A percentile compares a stretch with the other conserved stretches of the same genome.
These are phyloP conservation scores for Synanthedon vespiformis DNA, from an alignment of 2,888 invertebrate genomes.

Conservation along the genomic window DNA sequence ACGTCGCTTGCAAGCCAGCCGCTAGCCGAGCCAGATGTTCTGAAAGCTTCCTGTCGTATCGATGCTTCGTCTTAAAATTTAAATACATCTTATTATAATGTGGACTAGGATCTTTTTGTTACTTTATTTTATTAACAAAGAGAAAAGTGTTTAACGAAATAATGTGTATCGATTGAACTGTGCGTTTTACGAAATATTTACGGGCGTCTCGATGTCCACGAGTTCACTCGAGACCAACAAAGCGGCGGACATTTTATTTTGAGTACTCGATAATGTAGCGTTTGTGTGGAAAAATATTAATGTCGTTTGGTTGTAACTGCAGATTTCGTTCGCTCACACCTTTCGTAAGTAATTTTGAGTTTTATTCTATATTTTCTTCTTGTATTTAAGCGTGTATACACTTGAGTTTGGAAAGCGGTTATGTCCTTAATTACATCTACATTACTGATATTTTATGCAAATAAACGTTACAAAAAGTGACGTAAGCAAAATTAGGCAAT, in stretches of 20 bases:
- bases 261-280: slow-evolving; percentile 71
- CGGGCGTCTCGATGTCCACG: slow-evolving; percentile 69
- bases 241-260: slow-evolving; percentile 73
- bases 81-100: slow-evolving; percentile 35
- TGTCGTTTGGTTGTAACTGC: slow-evolving; percentile 66
- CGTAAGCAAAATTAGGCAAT: slow-evolving; percentile 52
- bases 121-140: slow-evolving; percentile 48
- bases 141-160: slow-evolving; percentile 47
- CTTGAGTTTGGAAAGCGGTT: slow-evolving; percentile 37
- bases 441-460: slow-evolving; percentile 53
- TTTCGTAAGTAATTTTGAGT: slow-evolving; percentile 60
- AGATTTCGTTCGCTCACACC: slow-evolving; percentile 66
- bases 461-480: slow-evolving; percentile 54
- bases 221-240: slow-evolving; percentile 70
- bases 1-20: slow-evolving; percentile 55
- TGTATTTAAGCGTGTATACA: slow-evolving; percentile 1
- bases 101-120: slow-evolving; percentile 48
- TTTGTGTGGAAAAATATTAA: slow-evolving; percentile 66
- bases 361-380: background rate
- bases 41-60: slow-evolving; percentile 66
- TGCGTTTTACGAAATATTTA: slow-evolving; percentile 49
- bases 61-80: slow-evolving; percentile 50
- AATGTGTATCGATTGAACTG: slow-evolving; percentile 50
- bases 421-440: slow-evolving; percentile 48
- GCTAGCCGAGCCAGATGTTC: slow-evolving; percentile 53